Base-by-base conservation (phyloP, 2,888 invertebrate genomes). In the Hemithea aestivaria region DNA sequence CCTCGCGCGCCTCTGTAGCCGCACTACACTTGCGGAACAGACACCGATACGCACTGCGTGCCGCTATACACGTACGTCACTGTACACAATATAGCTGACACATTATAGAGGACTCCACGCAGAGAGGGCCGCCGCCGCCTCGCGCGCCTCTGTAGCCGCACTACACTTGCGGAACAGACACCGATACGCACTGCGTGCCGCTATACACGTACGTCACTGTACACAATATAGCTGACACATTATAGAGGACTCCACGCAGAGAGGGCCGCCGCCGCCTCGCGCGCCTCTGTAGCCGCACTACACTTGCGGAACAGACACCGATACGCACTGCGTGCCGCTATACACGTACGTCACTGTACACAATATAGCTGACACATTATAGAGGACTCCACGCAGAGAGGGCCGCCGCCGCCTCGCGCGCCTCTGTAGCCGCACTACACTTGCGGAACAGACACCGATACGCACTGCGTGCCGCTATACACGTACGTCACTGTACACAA, bases 1-100 rank as follows among this genome's bases (percentile, higher is more conserved):
- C 64, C 62, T 35, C 66, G 66, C 40, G 73, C 73, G 6, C 55
- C 67, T 51, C 66, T 28, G 40, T 49, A 16, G 58, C 66, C 57
- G 62, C 78, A 29, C 58, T 47, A 16, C 45, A 49, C 31, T 62
- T 81, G 37, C 53, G 73, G 1, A 63, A 59, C 29, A 41, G 82
- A 0, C 82, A 83, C 37, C 61, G 73, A 26, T 84, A 84, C 61
- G 81, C 82, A 22, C 60, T 79, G 35, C 45, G 58, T 1, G 75
- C 77, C 31, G 70, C 74, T 0, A 38, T 67, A 0, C 68, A 83
- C 73, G 87, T 79, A 5, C 7, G 32, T 33, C 0, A 21, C 12
- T 34, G 29, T 7, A 30, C 2, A 27, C 1, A n/a, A 23, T 1
- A 10, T 1, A 12, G 5, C 4, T 7, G n/a, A n/a, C n/a, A n/a